These are phyloP conservation scores for Heterodera filipjevi DNA, from an alignment of 2,888 invertebrate species.

Conservation along the genomic window DNA sequence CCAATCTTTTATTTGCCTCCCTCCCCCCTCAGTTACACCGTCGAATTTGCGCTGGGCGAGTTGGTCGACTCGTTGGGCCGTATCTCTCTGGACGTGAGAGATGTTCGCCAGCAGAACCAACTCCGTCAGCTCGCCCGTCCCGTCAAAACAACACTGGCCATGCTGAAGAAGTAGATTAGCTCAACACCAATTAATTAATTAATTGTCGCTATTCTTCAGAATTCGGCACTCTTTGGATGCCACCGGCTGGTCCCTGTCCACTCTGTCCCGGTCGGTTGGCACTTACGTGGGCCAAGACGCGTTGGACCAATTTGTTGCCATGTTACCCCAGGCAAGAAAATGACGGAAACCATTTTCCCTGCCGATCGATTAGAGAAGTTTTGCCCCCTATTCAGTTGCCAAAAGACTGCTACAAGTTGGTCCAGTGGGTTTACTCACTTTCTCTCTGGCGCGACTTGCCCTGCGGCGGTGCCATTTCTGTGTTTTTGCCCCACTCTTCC, in stretches of 20 bases:
- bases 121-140: conserved; percentile 16
- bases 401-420: conserved; percentile 84
- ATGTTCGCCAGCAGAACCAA: conserved; percentile 27
- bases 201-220: conserved; percentile 27
- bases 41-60: conserved; percentile 72
- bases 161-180: conserved; percentile 27
- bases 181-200: not conserved
- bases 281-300: conserved; percentile 66
- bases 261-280: conserved; percentile 70
- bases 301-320: conserved; percentile 84
- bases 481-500: conserved; percentile 18
- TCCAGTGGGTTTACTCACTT: conserved; percentile 80
- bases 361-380: no score
- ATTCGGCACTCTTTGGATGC: conserved; percentile 79
- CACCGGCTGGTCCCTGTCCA: conserved; percentile 79
- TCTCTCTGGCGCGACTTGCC: conserved; percentile 46
- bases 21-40: conserved; percentile 47
- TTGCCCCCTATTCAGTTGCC: conserved; percentile 67
- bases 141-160: conserved; percentile 9
- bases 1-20: not conserved
- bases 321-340: conserved; percentile 74
- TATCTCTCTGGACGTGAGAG: conserved; percentile 45
- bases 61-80: conserved; percentile 50
- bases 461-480: not conserved
- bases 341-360: no score